Percentiles rank a stretch among this genome's conserved stretches.
phyloP scores from a whole-genome alignment of 2,888 invertebrate species.

The Dione juno region DNA sequence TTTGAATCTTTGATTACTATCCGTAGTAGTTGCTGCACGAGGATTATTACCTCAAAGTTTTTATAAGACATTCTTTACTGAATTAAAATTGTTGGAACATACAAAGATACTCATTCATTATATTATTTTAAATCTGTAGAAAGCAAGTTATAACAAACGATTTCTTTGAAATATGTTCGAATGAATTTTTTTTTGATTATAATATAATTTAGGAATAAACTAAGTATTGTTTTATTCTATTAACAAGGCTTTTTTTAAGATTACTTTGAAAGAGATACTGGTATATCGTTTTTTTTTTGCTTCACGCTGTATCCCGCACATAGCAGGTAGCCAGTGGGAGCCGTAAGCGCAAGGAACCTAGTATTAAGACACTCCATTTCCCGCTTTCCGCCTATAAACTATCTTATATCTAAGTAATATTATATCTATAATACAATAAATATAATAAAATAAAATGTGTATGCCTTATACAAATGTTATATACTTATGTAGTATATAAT shows the following conservation, averaged over 20 bases:
- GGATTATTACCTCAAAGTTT: slow-evolving; percentile 33
- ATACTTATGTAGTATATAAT: slow-evolving; percentile 15
- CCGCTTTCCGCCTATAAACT: too few species aligned
- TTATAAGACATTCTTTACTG: slow-evolving; percentile 25
- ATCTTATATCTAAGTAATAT: too few species aligned
- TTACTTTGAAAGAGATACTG: too few species aligned
- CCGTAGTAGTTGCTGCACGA: slow-evolving; percentile 31
- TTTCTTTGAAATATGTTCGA: not conserved
- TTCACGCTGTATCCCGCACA: too few species aligned
- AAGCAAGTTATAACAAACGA: not conserved
- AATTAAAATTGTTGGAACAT: slow-evolving; percentile 18
- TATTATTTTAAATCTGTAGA: not conserved
- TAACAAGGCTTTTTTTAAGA: too few species aligned
- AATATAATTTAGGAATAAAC: not conserved
- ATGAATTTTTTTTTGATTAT: not conserved
- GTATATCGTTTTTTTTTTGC: too few species aligned
- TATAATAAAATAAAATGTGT: not conserved
- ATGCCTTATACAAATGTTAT: slow-evolving; percentile 16
- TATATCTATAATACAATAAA: too few species aligned
- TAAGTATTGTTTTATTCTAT: too few species aligned
- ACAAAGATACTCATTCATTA: not conserved
- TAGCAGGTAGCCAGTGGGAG: too few species aligned
- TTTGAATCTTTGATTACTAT: slow-evolving; percentile 37
- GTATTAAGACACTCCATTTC: too few species aligned
- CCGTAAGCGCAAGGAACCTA: too few species aligned